phyloP scores from a whole-genome alignment of 2,888 invertebrate species.

The Pseudeuparius sepicola region DNA sequence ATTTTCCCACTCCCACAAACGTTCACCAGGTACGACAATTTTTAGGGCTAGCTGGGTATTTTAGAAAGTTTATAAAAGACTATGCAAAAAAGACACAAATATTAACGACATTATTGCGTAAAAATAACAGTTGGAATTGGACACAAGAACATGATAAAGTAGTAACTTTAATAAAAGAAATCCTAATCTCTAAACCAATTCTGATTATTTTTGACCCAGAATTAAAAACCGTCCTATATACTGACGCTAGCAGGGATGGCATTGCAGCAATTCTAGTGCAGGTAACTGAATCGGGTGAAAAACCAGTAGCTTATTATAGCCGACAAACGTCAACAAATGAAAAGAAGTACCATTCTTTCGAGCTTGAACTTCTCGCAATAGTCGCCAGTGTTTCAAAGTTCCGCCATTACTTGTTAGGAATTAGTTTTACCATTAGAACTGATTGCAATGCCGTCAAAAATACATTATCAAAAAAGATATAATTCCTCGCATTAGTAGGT shows the following conservation, averaged over 20 bases:
- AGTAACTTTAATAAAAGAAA: too few species aligned
- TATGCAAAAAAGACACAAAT: too few species aligned
- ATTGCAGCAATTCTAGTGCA: constrained; percentile 18
- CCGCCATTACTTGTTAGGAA: constrained; percentile 7
- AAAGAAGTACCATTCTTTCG: constrained; percentile 20
- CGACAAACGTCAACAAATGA: constrained; percentile 13
- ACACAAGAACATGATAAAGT: too few species aligned
- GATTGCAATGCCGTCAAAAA: constrained; percentile 8
- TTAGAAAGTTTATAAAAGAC: too few species aligned
- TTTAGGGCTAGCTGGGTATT: too few species aligned
- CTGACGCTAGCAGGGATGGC: constrained; percentile 19
- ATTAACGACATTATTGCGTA: too few species aligned
- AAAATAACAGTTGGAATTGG: too few species aligned
- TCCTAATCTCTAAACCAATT: constrained; percentile 11
- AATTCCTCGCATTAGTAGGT: too few species aligned
- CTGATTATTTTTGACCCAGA: constrained; percentile 17
- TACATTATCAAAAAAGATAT: constrained; percentile 8
- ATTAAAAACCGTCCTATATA: constrained; percentile 15
- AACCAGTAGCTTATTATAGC: constrained; percentile 15
- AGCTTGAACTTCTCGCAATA: constrained; percentile 15
- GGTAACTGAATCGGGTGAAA: constrained; percentile 11
- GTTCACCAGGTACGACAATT: too few species aligned
- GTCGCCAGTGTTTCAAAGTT: constrained; percentile 4
- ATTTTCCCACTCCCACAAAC: constrained; percentile 14
- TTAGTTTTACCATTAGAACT: constrained; percentile 7